Percentiles rank a stretch among this genome's conserved stretches.
phyloP scores from a whole-genome alignment of 1,140 invertebrate species.

The Cardiocondyla obscurior region DNA sequence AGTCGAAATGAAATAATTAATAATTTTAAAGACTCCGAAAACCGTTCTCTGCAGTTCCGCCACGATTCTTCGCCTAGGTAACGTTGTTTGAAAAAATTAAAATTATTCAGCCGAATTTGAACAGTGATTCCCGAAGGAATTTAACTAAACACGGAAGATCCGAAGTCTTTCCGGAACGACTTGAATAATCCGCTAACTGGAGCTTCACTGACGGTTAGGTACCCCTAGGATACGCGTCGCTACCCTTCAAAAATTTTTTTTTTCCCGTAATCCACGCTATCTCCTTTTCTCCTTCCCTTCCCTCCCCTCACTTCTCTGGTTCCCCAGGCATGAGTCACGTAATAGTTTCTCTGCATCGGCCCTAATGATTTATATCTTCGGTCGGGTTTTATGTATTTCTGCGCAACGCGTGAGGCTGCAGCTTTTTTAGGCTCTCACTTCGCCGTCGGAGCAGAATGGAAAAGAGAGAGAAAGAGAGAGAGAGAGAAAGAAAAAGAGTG shows the following conservation, averaged over 20 bases:
- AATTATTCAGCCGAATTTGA: background rate
- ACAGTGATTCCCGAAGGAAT: background rate
- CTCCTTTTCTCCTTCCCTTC: conserved; percentile 37
- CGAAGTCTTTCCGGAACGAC: background rate
- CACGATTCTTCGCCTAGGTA: background rate
- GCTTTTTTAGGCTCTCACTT: conserved; percentile 80
- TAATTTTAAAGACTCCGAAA: background rate
- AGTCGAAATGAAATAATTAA: background rate
- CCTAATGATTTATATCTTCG: conserved; percentile 81
- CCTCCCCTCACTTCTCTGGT: conserved; percentile 56
- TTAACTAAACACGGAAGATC: background rate
- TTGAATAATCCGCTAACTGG: conserved; percentile 25
- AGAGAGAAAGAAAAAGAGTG: conserved; percentile 31
- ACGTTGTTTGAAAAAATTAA: background rate
- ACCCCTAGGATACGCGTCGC: conserved; percentile 16
- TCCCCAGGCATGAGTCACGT: conserved; percentile 78
- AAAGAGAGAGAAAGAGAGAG: conserved; percentile 55
- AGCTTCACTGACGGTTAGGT: conserved; percentile 10
- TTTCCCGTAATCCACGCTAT: conserved; percentile 27
- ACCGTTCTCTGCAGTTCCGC: background rate
- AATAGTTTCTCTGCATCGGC: conserved; percentile 78
- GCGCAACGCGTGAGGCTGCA: conserved; percentile 76
- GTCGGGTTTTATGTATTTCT: conserved; percentile 82
- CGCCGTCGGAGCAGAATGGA: conserved; percentile 31
- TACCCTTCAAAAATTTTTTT: conserved; percentile 62